Base-by-base conservation (phyloP, 2,888 invertebrate species). In the Scaptomyza flava region DNA sequence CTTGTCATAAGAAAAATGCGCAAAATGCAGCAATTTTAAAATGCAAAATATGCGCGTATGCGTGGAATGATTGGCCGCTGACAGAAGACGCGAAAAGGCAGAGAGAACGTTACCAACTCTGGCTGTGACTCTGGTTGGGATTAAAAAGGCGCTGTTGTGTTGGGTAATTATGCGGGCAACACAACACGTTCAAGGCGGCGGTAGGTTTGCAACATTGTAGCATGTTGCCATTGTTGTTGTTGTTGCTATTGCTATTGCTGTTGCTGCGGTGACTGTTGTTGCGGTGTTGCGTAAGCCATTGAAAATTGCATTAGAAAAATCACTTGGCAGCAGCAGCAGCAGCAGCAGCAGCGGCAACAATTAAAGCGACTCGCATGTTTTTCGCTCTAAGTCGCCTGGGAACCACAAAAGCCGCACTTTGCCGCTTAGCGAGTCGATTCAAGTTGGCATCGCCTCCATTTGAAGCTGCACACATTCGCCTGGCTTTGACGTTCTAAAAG, bases 301-400 rank as follows among this genome's bases (percentile, higher is more conserved):
- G 73, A 81, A 85, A 83, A 86, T 86, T 84, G 84, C 81, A 84
- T 86, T 84, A 86, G 86, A 86, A 83, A 84, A 81, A 79, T 83
- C 83, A 86, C 81, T 86, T 82, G 76, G 72, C 68, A 57, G 63
- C 77, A 58, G 64, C 60, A 41, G 30, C 72, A 20, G 56, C 73
- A 59, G 9, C 38, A 41, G 72, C 68, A 57, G 61, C 77, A 58
- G 64, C 69, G 78, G 83, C 86, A 86, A 81, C 84, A 84, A 86
- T 84, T 84, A 84, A 84, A 86, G 84, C 83, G 79, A 72, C 75
- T 86, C 81, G 79, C 85, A 84, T 81, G 82, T 84, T 81, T 79
- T 81, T 65, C 72, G 72, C 77, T 77, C 56, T 69, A 84, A 84
- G 79, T 68, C 82, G 82, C 82, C 72, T 82, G 82, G 82, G 82